Conservation (phyloP, 2,797 vertebrate species). For the Oryzias dopingdopingensis region DNA sequence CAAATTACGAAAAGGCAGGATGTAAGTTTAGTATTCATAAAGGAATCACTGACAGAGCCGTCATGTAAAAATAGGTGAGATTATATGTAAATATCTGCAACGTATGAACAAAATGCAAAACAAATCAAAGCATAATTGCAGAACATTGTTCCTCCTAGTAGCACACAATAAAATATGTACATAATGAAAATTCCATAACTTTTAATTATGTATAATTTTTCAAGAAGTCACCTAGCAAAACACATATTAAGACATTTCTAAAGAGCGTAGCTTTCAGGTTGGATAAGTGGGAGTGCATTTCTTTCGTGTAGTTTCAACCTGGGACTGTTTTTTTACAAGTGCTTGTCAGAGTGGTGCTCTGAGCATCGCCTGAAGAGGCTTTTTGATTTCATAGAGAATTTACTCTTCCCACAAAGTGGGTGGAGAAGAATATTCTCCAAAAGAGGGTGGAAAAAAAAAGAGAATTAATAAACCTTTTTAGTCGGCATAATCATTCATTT, state of each 20-base stretch:
- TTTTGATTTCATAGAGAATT: constrained; percentile 76
- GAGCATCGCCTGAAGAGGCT: constrained; percentile 70
- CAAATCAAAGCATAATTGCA: constrained; percentile 35
- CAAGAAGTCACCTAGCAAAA: constrained; percentile 35
- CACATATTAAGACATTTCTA: constrained; percentile 29
- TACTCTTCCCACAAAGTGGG: constrained; percentile 69
- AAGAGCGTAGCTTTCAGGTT: constrained; percentile 55
- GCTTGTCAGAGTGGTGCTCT: constrained; percentile 59
- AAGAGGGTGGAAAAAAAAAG: constrained; percentile 44
- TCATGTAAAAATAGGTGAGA: constrained; percentile 38
- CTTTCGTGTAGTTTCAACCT: constrained; percentile 69
- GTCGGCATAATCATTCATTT: constrained; percentile 82
- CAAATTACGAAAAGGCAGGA: constrained; percentile 44
- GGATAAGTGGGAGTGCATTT: constrained; percentile 65
- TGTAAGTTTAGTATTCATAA: constrained; percentile 51
- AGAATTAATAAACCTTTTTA: constrained; percentile 85
- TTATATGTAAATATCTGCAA: constrained; percentile 48
- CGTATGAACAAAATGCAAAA: constrained; percentile 53
- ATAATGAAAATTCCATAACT: constrained; percentile 15
- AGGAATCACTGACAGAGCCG: constrained; percentile 58
- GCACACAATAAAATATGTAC: constrained; percentile 31
- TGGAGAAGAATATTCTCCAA: constrained; percentile 78
- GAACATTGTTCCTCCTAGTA: constrained; percentile 23
- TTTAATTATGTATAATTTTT: constrained; percentile 38
- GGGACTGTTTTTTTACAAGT: constrained; percentile 66